phyloP scores from a whole-genome alignment of 2,797 vertebrate species.

The Mus caroli region DNA sequence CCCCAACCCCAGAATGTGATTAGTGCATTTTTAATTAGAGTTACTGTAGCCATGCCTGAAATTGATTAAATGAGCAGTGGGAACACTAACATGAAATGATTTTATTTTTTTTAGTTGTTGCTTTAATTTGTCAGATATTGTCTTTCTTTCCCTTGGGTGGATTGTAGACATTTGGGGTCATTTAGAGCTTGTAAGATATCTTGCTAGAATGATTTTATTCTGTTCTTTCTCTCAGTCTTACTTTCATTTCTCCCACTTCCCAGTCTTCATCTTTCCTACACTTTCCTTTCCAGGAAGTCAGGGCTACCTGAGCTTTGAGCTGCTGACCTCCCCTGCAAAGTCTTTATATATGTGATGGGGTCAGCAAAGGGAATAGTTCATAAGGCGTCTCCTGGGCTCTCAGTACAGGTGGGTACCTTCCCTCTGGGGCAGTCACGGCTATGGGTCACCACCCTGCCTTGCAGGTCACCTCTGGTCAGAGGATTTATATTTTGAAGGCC shows the following conservation, averaged over 20 bases:
- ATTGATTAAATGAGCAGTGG: background rate
- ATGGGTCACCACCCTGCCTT: rapidly evolving
- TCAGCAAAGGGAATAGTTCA: rapidly evolving
- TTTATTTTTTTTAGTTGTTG: background rate
- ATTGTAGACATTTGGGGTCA: background rate
- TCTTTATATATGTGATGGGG: background rate
- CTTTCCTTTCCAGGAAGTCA: background rate
- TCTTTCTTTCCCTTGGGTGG: background rate
- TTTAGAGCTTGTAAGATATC: background rate
- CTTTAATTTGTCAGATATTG: background rate
- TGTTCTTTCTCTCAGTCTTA: rapidly evolving
- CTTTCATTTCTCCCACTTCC: rapidly evolving
- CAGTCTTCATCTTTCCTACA: rapidly evolving
- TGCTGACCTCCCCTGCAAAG: background rate
- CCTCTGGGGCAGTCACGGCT: rapidly evolving
- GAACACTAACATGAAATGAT: background rate
- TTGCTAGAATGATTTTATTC: rapidly evolving
- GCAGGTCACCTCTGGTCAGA: background rate
- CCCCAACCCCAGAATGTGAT: background rate
- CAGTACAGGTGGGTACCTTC: background rate
- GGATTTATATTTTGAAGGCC: background rate
- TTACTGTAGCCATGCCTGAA: background rate
- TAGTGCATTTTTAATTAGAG: background rate
- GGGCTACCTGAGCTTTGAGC: too few relatives aligned
- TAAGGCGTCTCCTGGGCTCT: background rate